A percentile compares a stretch with the other conserved stretches of the same genome.
Conservation (phyloP, 2,113 vertebrate genomes). For the Pimephales promelas region DNA sequence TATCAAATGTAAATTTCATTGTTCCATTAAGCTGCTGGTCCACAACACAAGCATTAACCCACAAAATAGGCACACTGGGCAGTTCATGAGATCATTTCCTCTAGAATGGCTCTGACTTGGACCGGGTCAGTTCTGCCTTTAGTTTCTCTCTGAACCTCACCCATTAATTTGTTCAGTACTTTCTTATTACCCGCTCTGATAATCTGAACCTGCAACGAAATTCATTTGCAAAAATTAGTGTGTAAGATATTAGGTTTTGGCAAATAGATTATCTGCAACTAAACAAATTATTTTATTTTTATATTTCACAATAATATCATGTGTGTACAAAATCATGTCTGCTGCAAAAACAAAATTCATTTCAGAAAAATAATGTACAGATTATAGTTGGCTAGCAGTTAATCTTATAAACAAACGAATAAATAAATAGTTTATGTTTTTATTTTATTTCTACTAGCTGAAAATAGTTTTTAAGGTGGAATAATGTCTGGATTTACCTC, state of each 20-base stretch:
- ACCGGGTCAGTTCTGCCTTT: conserved; percentile 82
- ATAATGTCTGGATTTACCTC: conserved; percentile 74
- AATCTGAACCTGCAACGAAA: conserved; percentile 77
- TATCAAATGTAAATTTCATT: neutral
- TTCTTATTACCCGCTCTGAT: conserved; percentile 85
- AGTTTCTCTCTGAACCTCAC: conserved; percentile 84
- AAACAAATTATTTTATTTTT: neutral
- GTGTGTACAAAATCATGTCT: no score
- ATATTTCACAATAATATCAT: neutral
- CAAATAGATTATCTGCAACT: neutral
- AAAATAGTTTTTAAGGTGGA: neutral
- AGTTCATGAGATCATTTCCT: conserved; percentile 72
- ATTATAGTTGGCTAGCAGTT: no score
- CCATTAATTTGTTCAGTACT: conserved; percentile 91
- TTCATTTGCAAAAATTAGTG: neutral
- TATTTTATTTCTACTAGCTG: neutral
- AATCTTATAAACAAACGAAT: no score
- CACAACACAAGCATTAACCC: neutral
- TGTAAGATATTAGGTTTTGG: neutral
- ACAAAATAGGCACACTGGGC: neutral
- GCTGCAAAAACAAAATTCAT: no score
- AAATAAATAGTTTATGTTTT: no score
- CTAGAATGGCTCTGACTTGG: conserved; percentile 80
- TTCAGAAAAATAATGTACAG: no score
- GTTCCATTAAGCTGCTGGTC: neutral